phyloP scores from a whole-genome alignment of 2,113 vertebrate genomes.

The Tachysurus fulvidraco region DNA sequence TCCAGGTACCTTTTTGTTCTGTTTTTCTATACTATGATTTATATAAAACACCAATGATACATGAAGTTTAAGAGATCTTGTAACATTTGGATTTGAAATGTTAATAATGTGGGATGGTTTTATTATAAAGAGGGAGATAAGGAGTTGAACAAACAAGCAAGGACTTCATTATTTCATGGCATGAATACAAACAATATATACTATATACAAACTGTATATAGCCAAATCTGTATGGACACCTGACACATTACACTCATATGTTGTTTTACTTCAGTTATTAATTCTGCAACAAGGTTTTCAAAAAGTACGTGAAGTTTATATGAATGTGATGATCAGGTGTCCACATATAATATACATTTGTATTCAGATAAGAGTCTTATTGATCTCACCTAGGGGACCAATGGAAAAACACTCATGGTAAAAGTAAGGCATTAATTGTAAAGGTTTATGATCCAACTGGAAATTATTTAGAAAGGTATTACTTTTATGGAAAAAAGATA shows the following conservation, averaged over 20 bases:
- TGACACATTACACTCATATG: background rate
- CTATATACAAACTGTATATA: too few relatives aligned
- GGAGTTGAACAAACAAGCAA: background rate
- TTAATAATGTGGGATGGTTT: background rate
- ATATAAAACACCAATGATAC: background rate
- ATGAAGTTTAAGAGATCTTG: background rate
- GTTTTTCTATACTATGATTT: background rate
- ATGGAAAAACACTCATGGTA: background rate
- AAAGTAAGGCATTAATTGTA: background rate
- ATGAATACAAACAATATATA: background rate
- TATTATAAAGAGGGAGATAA: background rate
- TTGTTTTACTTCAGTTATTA: background rate
- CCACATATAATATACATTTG: background rate
- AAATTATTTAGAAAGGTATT: background rate
- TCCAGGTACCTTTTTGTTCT: background rate
- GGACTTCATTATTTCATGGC: background rate
- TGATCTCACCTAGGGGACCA: background rate
- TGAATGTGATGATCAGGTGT: background rate
- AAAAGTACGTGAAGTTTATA: background rate
- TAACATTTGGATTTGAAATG: background rate
- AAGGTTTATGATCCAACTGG: background rate
- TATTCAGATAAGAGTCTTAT: background rate
- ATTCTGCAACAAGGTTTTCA: background rate
- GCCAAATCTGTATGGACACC: background rate
- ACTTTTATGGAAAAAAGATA: background rate